Evolutionary conservation across 2,888 invertebrate genomes (phyloP), one percentile per base, ranked within the genome.

Genomic region (Andrena bucephala): DNA sequence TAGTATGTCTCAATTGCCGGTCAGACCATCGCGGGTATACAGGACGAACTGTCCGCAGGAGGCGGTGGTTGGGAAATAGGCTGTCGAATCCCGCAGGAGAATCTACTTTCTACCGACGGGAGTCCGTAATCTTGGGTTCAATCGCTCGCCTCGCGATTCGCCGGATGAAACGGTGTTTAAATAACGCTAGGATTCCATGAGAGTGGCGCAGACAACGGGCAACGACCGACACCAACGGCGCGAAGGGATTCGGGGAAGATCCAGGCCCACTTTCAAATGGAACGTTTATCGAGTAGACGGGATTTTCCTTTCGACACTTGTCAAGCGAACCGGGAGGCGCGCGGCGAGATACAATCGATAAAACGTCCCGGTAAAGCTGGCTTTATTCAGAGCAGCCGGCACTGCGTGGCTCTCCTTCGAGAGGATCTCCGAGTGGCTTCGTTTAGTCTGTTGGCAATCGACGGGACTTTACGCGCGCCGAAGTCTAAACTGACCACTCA

Each of bases 21-120:
- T 29, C 50, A 67, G 70, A 67, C 71, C 60, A 60, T 75, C 71
- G 59, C 48, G 65, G 77, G 68, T 86, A 82, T 85, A 72, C 68
- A 24, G 63, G 77, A 54, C 59, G 57, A 77, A 67, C 62, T 27
- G 73, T 27, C 31, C 52, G 52, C 29, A 42, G 72, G 57, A 48
- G 52, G 48, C 59, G 24, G 71, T 24, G 62, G 50, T 20, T 31
- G 36, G 77, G 31, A 65, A 77, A 66, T 50, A 60, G 70, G 77
- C 73, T 67, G 54, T 13, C 6, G 85, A 71, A 76, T 70, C 63
- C 63, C 16, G 42, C 29, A 8, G 36, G 33, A 81, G 77, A 77
- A 74, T 82, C 68, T 71, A 82, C 57, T n/a, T 27, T 42, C 59
- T 16, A 5, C 65, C 0, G 13, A 10, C n/a, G 4, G 8, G 13